Evolutionary conservation across 1,140 invertebrate genomes (phyloP).

Genomic region (Eumaeus atala): DNA sequence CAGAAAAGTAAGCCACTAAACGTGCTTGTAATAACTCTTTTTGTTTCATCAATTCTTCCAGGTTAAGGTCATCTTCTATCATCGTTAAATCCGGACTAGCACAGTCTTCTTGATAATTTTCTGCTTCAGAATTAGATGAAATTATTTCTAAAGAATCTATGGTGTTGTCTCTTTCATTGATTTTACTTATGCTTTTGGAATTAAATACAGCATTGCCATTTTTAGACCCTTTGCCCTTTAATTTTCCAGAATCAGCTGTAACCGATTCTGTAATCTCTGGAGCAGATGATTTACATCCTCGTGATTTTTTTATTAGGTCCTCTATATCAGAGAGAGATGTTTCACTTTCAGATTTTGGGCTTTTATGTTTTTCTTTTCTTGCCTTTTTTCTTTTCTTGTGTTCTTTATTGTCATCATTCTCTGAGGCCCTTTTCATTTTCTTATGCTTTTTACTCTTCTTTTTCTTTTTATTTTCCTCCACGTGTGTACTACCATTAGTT

Average conservation of each 20-base stretch:
- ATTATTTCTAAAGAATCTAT: slow-evolving; percentile 76
- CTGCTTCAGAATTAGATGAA: slow-evolving; percentile 81
- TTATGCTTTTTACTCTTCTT: slow-evolving; percentile 76
- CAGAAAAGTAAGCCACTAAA: slow-evolving; percentile 76
- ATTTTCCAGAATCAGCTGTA: slow-evolving; percentile 24
- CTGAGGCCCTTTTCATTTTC: slow-evolving; percentile 52
- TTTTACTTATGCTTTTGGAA: slow-evolving; percentile 50
- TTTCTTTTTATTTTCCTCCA: slow-evolving; percentile 52
- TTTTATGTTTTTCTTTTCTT: slow-evolving; percentile 48
- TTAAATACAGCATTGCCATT: slow-evolving; percentile 45
- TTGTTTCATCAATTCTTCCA: slow-evolving; percentile 91
- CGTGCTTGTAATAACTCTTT: slow-evolving; percentile 83
- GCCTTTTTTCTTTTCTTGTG: slow-evolving; percentile 50
- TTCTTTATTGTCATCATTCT: slow-evolving; percentile 42
- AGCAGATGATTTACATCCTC: slow-evolving; percentile 29
- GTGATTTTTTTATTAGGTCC: slow-evolving; percentile 49
- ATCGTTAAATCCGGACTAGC: slow-evolving; percentile 85
- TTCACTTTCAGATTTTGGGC: slow-evolving; percentile 51
- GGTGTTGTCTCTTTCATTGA: slow-evolving; percentile 29
- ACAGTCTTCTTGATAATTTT: slow-evolving; percentile 80
- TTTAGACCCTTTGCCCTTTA: slow-evolving; percentile 42
- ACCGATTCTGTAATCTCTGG: slow-evolving; percentile 28
- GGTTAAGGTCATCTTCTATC: slow-evolving; percentile 89
- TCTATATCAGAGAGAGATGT: slow-evolving; percentile 59
- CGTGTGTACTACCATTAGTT: slow-evolving; percentile 29